Percentiles rank a stretch among this genome's conserved stretches.
These are phyloP conservation scores for Hippocampus zosterae DNA, from an alignment of 2,113 vertebrate genomes.

Conservation along the genomic window DNA sequence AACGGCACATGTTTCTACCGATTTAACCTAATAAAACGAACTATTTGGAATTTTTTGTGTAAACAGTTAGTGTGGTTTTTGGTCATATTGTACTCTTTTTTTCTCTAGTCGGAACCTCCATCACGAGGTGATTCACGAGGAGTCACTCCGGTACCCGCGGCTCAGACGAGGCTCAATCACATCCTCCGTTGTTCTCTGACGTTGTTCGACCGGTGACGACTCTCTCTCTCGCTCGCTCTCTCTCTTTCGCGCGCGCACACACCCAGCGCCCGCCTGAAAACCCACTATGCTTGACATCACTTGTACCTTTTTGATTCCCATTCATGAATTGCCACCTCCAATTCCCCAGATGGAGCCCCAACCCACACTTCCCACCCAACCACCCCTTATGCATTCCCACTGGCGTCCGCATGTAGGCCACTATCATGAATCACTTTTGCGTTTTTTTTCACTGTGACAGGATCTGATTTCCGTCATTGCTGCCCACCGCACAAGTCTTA, in stretches of 20 bases:
- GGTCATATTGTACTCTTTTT: not conserved
- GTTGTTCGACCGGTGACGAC: not conserved
- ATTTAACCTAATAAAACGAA: not conserved
- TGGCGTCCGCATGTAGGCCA: slow-evolving; percentile 45
- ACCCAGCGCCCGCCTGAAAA: slow-evolving; percentile 15
- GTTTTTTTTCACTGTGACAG: slow-evolving; percentile 47
- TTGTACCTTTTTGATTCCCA: slow-evolving; percentile 18
- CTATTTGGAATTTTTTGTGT: not conserved
- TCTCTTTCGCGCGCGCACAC: not conserved
- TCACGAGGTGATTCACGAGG: slow-evolving; percentile 3
- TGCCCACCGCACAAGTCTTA: slow-evolving; percentile 61
- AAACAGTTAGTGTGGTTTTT: not conserved
- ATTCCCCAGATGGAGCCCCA: slow-evolving; percentile 26
- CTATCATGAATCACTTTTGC: slow-evolving; percentile 66
- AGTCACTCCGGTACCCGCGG: slow-evolving; percentile 35
- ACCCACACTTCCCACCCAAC: slow-evolving; percentile 16
- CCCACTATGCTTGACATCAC: slow-evolving; percentile 42
- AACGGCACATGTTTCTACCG: slow-evolving; percentile 15
- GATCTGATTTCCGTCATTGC: slow-evolving; percentile 65
- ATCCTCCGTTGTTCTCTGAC: slow-evolving; percentile 4
- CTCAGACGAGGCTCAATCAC: slow-evolving; percentile 42
- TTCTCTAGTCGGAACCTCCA: not conserved
- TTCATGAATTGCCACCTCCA: slow-evolving; percentile 40
- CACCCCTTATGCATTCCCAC: slow-evolving; percentile 59
- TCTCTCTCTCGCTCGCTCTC: not conserved